Conservation (phyloP, 2,888 invertebrate genomes). For the Uloborus plumipes region DNA sequence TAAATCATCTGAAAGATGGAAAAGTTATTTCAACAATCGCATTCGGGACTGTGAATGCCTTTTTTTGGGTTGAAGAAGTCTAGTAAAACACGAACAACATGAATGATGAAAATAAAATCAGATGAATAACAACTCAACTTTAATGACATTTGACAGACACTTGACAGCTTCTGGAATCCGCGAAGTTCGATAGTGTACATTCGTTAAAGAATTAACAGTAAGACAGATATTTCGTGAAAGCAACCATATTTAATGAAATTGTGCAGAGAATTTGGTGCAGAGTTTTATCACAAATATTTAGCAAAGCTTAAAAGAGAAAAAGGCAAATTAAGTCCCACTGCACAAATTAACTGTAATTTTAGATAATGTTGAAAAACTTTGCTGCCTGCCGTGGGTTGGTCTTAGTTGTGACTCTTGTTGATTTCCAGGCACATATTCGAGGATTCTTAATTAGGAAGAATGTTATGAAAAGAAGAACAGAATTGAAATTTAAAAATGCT, state of each 20-base stretch:
- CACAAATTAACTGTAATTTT: constrained; percentile 2
- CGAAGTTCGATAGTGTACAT: too few relatives aligned
- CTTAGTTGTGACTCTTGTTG: neutral
- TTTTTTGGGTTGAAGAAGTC: too few relatives aligned
- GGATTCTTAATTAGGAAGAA: neutral
- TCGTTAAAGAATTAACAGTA: too few relatives aligned
- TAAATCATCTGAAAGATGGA: too few relatives aligned
- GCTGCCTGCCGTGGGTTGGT: neutral
- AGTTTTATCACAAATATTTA: constrained; percentile 8
- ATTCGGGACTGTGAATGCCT: too few relatives aligned
- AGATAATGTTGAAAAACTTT: constrained; percentile 3
- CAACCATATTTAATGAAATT: neutral
- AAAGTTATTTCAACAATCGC: too few relatives aligned
- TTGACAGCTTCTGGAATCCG: too few relatives aligned
- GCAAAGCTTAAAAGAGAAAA: neutral
- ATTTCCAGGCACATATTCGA: constrained; percentile 2
- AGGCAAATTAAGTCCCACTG: neutral
- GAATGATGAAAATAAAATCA: too few relatives aligned
- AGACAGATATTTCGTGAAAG: neutral
- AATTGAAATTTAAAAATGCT: too few relatives aligned
- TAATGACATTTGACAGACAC: too few relatives aligned
- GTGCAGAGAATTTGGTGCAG: constrained; percentile 5
- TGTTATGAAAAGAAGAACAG: neutral
- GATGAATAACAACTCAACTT: too few relatives aligned
- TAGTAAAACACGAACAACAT: too few relatives aligned